Evolutionary conservation across 1,140 invertebrate species (phyloP).

Genomic region (Habropoda laboriosa): DNA sequence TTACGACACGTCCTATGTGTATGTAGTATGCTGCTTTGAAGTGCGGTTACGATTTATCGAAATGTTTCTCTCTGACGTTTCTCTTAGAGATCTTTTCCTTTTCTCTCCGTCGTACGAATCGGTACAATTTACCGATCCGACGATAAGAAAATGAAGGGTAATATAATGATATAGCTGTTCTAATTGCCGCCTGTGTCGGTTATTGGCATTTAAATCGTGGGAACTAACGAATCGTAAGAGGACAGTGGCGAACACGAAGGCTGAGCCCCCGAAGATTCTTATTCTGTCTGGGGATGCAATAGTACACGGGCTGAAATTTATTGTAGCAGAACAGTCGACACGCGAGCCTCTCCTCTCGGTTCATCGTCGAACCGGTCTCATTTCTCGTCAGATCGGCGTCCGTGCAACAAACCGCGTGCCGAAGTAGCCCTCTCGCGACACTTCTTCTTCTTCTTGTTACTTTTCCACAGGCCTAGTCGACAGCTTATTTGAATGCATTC

Average conservation of each 20-base stretch:
- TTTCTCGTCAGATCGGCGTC: conserved; percentile 47
- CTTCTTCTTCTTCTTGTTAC: neutral
- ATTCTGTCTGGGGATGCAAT: neutral
- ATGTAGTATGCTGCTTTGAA: too few relatives aligned
- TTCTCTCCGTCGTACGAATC: neutral
- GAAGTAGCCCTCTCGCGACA: neutral
- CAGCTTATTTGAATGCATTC: conserved; percentile 31
- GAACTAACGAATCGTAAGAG: neutral
- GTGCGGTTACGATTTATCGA: neutral
- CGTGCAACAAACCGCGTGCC: neutral
- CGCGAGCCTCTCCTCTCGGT: conserved; percentile 24
- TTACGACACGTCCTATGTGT: conserved; percentile 4
- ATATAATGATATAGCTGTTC: neutral
- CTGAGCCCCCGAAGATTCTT: neutral
- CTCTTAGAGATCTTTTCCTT: neutral
- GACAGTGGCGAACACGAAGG: neutral
- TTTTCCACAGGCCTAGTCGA: conserved; percentile 10
- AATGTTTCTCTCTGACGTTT: neutral
- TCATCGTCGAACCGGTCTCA: conserved; percentile 57
- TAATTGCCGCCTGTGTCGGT: neutral
- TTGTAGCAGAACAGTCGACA: conserved; percentile 30
- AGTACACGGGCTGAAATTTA: conserved; percentile 27
- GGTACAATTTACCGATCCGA: neutral
- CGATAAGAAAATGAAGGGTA: neutral
- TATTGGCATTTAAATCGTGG: neutral